Evolutionary conservation across 2,797 vertebrate species (phyloP), one percentile per base, ranked within the genome.

Genomic region (Cossypha caffra): DNA sequence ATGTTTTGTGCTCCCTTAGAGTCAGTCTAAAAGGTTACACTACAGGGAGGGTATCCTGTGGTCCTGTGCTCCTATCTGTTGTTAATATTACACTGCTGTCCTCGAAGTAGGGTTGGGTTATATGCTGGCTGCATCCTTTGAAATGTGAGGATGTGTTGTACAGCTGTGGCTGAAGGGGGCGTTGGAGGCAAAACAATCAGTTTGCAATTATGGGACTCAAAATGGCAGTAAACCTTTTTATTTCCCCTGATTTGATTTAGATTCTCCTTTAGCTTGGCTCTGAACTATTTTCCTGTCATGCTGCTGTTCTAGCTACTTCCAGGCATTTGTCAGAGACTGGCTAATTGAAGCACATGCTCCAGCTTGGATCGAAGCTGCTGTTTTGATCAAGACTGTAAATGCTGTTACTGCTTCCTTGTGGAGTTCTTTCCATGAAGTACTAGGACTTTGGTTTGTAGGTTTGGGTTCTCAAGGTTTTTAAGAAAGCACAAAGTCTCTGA

Each of bases 151-250:
- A 23, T 92, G 1, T 66, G 28, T 35, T 77, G 10, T 80, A 48
- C 33, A n/a, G 52, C 25, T 63, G 42, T 55, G 71, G 72, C 81
- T 69, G 59, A 82, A 59, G 75, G 25, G 68, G 37, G 28, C 1
- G 0, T 78, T 58, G 71, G 62, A 87, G 25, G 31, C 67, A 63
- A 79, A 91, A 37, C 15, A 45, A 63, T 90, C 85, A 57, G 2
- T 66, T 91, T 79, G 40, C 52, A 71, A 63, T 86, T 74, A 42
- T 5, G 57, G 18, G 42, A 90, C 72, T 93, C 82, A 88, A 83
- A 93, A 91, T 86, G 90, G 68, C 82, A 94, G 74, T 73, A 88
- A 94, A 80, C 19, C 48, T 59, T 91, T 95, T 91, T 63, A 73
- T 83, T 92, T 84, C 31, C 55, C 24, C 24, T 67, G 50, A 90